These are phyloP conservation scores for Lithophane ornitopus DNA, from an alignment of 2,888 invertebrate genomes.

Conservation along the genomic window DNA sequence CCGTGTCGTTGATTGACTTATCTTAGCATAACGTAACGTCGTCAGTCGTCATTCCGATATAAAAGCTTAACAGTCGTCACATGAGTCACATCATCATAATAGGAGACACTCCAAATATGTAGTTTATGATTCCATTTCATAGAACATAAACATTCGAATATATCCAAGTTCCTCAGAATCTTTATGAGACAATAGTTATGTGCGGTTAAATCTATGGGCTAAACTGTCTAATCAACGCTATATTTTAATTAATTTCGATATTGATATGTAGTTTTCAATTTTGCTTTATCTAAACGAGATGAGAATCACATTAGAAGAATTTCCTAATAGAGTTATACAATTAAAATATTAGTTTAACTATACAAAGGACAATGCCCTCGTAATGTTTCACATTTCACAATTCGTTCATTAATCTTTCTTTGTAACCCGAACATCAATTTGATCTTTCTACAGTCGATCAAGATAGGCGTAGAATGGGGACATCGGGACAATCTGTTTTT, in stretches of 20 bases:
- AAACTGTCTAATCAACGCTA: background rate
- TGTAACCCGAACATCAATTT: slow-evolving; percentile 5
- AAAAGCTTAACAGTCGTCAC: slow-evolving; percentile 2
- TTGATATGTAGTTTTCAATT: background rate
- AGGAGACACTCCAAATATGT: slow-evolving; percentile 9
- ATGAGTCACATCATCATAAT: background rate
- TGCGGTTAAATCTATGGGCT: background rate
- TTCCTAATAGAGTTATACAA: background rate
- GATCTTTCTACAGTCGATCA: background rate
- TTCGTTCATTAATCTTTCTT: slow-evolving; percentile 14
- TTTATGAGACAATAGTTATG: background rate
- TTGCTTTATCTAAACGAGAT: background rate
- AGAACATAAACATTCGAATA: slow-evolving; percentile 13
- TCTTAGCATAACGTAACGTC: background rate
- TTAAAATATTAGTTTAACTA: background rate
- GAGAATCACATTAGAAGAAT: background rate
- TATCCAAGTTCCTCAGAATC: slow-evolving; percentile 10
- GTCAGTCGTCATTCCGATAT: slow-evolving; percentile 4
- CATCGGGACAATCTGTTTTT: background rate
- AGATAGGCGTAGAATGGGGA: background rate
- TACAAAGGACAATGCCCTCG: background rate
- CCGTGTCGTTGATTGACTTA: too few relatives aligned
- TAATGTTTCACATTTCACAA: slow-evolving; percentile 24
- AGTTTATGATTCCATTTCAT: slow-evolving; percentile 10
- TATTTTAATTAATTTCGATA: slow-evolving; percentile 10